A percentile compares a stretch with the other conserved stretches of the same genome.
Conservation (phyloP, 2,888 invertebrate genomes). For the Actias luna region DNA sequence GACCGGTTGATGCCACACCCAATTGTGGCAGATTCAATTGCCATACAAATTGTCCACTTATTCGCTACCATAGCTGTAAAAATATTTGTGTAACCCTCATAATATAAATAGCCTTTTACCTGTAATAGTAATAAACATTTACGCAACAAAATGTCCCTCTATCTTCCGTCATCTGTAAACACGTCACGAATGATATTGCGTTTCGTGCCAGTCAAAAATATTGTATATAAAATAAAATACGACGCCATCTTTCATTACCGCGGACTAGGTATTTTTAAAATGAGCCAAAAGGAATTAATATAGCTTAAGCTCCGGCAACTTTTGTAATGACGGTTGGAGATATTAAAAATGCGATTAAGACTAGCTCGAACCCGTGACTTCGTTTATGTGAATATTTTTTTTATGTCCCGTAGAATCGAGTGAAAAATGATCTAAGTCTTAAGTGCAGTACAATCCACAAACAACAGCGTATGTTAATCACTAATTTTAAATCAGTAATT, state of each 20-base stretch:
- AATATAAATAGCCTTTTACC: background rate
- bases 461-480: too few species aligned
- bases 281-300: background rate
- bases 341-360: background rate
- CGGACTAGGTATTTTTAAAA: background rate
- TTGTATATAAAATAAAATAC: slow-evolving; percentile 6
- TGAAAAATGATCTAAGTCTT: too few species aligned
- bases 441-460: too few species aligned
- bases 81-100: too few species aligned
- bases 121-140: background rate
- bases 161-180: background rate
- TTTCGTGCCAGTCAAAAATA: background rate
- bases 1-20: too few species aligned
- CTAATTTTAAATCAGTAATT: too few species aligned
- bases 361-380: background rate
- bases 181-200: background rate
- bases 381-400: background rate
- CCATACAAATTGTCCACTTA: background rate
- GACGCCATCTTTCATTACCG: slow-evolving; percentile 1
- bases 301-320: background rate
- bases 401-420: too few species aligned
- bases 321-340: background rate
- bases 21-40: too few species aligned
- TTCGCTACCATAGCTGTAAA: background rate
- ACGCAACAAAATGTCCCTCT: background rate